Percentiles rank a stretch among this genome's conserved stretches.
phyloP scores from a whole-genome alignment of 1,140 invertebrate genomes.

The Nautilus pompilius region DNA sequence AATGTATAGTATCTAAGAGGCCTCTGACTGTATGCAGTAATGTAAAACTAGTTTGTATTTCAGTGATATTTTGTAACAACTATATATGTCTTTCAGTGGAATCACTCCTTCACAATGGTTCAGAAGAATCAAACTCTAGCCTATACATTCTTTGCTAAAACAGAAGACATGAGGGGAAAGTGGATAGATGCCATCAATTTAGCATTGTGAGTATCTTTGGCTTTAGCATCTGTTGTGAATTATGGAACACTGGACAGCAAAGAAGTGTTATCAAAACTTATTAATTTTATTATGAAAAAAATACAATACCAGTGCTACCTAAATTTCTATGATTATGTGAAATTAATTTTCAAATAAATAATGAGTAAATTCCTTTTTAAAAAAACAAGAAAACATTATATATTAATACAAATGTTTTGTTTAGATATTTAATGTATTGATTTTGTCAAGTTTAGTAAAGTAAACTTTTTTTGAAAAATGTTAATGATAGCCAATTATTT shows the following conservation, averaged over 20 bases:
- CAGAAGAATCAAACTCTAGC: constrained; percentile 77
- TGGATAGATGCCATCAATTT: constrained; percentile 91
- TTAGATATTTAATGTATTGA: too few relatives aligned
- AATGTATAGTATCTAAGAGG: too few relatives aligned
- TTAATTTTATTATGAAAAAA: not conserved
- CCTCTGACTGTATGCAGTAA: too few relatives aligned
- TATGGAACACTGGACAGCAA: not conserved
- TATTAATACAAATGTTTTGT: too few relatives aligned
- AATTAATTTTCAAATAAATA: too few relatives aligned
- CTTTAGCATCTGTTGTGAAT: not conserved
- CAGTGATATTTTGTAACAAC: too few relatives aligned
- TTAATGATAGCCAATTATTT: too few relatives aligned
- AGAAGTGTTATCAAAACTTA: not conserved
- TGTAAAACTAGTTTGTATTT: too few relatives aligned
- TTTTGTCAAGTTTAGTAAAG: too few relatives aligned
- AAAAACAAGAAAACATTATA: too few relatives aligned
- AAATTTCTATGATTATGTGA: not conserved
- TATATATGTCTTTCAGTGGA: constrained; percentile 36
- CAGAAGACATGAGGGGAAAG: constrained; percentile 79
- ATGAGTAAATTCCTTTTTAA: too few relatives aligned
- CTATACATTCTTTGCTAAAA: constrained; percentile 86
- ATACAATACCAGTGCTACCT: not conserved
- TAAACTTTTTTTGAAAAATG: too few relatives aligned
- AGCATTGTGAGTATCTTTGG: constrained; percentile 80
- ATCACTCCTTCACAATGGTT: constrained; percentile 70